Evolutionary conservation across 2,888 invertebrate genomes (phyloP).

Genomic region (Clostera curtula): DNA sequence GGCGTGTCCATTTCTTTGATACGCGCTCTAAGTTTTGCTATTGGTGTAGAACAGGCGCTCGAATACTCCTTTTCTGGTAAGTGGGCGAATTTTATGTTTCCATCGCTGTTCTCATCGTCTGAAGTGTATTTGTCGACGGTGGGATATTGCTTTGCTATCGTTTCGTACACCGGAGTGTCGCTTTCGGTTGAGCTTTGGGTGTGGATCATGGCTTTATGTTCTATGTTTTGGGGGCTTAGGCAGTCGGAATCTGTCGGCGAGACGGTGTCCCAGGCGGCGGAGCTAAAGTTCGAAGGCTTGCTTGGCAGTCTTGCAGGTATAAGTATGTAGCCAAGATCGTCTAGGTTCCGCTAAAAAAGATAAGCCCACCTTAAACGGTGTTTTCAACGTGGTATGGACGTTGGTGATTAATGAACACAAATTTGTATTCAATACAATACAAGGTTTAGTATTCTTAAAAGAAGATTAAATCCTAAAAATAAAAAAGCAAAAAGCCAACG

Average conservation of each 20-base stretch:
- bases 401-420: slow-evolving; percentile 17
- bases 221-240: slow-evolving; percentile 38
- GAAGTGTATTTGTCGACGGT: slow-evolving; percentile 40
- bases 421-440: not conserved
- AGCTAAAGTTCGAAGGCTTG: slow-evolving; percentile 43
- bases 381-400: slow-evolving; percentile 63
- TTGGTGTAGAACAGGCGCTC: slow-evolving; percentile 60
- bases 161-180: slow-evolving; percentile 52
- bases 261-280: slow-evolving; percentile 44
- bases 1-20: slow-evolving; percentile 54
- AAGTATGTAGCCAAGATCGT: slow-evolving; percentile 55
- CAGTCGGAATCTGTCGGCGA: slow-evolving; percentile 56
- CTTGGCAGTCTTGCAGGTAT: slow-evolving; percentile 48
- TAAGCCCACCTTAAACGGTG: slow-evolving; percentile 30
- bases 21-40: slow-evolving; percentile 46
- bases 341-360: slow-evolving; percentile 42
- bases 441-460: not conserved
- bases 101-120: slow-evolving; percentile 39
- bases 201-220: slow-evolving; percentile 47
- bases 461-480: not conserved
- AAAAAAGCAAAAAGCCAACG: slow-evolving; percentile 41
- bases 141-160: slow-evolving; percentile 32
- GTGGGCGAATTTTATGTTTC: slow-evolving; percentile 32
- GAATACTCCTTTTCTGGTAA: slow-evolving; percentile 45
- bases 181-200: slow-evolving; percentile 39